Base-by-base conservation (phyloP, 1,140 invertebrate species). In the Telenomus remus region DNA sequence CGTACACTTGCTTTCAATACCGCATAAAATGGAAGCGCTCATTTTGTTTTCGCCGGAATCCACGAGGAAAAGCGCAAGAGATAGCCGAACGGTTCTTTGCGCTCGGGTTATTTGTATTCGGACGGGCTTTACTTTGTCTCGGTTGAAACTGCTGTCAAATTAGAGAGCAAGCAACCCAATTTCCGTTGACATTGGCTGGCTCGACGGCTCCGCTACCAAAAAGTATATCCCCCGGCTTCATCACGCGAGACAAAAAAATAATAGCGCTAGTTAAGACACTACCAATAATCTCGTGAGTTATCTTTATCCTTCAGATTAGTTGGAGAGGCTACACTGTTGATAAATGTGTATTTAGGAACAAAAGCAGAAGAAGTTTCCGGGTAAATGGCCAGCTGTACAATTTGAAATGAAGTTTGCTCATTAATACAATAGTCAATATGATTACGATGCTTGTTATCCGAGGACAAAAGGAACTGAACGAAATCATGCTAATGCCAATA, bases 101-200 rank as follows among this genome's bases (percentile, higher is more conserved):
- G 47, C 71, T 37, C 53, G 16, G 35, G 76, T 76, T 80, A 81
- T 81, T 81, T 81, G 77, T 80, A 78, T 80, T 80, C 64, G 66
- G 63, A 71, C 60, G 71, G 70, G 76, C 64, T 70, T 69, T 69
- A 37, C 76, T 71, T 75, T 50, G 74, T 70, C 70, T 71, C 59
- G 63, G 19, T 50, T 43, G 43, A 54, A 65, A 65, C 69, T 63
- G 46, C 51, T 50, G 56, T 76, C 65, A 74, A 76, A 80, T 80
- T 80, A 80, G 54, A 79, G 77, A 79, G 72, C 72, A 65, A 61
- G 65, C 74, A 54, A 71, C 71, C 68, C 76, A 79, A 79, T 80
- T 80, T 64, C 63, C 74, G 73, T 76, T 74, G 71, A 78, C 77
- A 74, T 73, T 74, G 72, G 79, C 57, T 64, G 71, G 77, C 79